A percentile compares a stretch with the other conserved stretches of the same genome.
phyloP scores from a whole-genome alignment of 2,888 invertebrate species.

The Tanytarsus gracilentus region DNA sequence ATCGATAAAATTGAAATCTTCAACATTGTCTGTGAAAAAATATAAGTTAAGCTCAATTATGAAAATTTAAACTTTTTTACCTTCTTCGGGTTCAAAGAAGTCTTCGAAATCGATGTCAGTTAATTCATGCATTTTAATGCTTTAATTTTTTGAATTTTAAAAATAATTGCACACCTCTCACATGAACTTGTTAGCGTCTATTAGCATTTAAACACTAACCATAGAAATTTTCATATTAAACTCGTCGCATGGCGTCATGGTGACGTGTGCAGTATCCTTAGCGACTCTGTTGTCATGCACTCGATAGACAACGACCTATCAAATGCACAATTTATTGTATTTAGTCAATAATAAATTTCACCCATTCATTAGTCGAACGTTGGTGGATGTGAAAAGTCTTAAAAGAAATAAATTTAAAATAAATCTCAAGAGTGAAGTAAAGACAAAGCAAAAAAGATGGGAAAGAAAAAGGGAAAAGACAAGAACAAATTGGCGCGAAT shows the following conservation, averaged over 20 bases:
- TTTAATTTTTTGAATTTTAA: background rate
- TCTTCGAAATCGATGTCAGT: constrained; percentile 16
- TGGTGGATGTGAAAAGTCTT: no score
- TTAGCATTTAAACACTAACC: no score
- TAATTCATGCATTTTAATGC: constrained; percentile 1
- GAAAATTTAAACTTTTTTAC: background rate
- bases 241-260: no score
- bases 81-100: constrained; percentile 27
- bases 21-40: constrained; percentile 13
- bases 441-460: constrained; percentile 39
- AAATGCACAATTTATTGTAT: no score
- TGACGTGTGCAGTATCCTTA: no score
- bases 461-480: constrained; percentile 61
- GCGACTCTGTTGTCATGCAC: no score
- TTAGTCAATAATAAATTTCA: no score
- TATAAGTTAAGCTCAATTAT: background rate
- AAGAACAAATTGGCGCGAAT: constrained; percentile 68
- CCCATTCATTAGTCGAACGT: no score
- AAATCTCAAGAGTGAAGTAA: no score
- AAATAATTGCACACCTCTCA: background rate
- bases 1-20: constrained; percentile 23
- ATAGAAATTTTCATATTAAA: no score
- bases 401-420: no score
- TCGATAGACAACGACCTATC: no score
- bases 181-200: background rate